phyloP scores from a whole-genome alignment of 2,888 invertebrate genomes.

The Agrenia bidenticulata region DNA sequence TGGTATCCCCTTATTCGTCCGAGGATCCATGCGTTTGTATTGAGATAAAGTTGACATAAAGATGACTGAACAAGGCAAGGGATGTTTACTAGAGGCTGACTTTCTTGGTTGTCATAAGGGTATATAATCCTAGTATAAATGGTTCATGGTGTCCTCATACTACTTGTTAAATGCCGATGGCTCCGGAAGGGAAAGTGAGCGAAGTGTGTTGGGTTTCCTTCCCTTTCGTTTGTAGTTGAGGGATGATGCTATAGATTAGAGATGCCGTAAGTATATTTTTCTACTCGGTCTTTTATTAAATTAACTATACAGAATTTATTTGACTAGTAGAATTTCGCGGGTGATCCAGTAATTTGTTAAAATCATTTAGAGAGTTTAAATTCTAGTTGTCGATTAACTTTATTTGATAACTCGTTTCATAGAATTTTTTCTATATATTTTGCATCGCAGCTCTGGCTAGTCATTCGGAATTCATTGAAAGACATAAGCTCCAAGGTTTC shows the following conservation, averaged over 20 bases:
- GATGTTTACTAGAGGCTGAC: neutral
- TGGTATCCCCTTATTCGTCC: no score
- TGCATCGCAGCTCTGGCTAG: no score
- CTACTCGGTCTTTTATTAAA: neutral
- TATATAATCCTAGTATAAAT: no score
- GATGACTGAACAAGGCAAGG: constrained; percentile 15
- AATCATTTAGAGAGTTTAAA: no score
- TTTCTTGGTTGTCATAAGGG: neutral
- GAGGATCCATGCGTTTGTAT: constrained; percentile 1
- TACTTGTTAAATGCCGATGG: neutral
- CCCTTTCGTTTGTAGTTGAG: constrained; percentile 11
- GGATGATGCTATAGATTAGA: neutral
- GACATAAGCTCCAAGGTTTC: no score
- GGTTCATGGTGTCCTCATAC: neutral
- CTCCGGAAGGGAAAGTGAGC: constrained; percentile 17
- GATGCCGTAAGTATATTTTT: neutral
- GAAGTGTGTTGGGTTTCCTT: constrained; percentile 20
- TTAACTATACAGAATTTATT: neutral
- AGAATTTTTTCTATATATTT: no score
- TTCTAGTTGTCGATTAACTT: no score
- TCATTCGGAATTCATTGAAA: no score
- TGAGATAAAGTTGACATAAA: constrained; percentile 23
- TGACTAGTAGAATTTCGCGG: no score
- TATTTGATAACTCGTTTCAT: no score
- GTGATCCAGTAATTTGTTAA: no score